phyloP scores from a whole-genome alignment of 1,140 invertebrate species.

The Drosophila simulans region DNA sequence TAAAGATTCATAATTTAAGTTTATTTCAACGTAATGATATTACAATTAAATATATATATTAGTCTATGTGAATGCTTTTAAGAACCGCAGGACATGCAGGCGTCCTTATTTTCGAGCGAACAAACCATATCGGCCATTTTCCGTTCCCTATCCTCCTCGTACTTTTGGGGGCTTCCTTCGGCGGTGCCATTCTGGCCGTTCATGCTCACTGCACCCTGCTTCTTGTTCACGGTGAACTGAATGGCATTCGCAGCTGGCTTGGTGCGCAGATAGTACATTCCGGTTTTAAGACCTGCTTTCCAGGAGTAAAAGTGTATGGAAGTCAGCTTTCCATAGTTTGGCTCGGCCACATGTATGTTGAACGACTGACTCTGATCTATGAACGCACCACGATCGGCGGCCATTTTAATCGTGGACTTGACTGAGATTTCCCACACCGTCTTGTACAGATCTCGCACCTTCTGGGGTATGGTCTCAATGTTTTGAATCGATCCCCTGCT shows the following conservation, averaged over 20 bases:
- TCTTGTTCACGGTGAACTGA: conserved; percentile 99
- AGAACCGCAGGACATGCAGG: conserved; percentile 92
- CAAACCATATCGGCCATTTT: conserved; percentile 93
- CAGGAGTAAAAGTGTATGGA: conserved; percentile 99
- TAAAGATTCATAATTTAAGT: conserved; percentile 20
- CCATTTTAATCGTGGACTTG: conserved; percentile 97
- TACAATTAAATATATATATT: conserved; percentile 24
- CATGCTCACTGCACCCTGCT: conserved; percentile 84
- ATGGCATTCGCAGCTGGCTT: conserved; percentile 98
- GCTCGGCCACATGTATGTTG: conserved; percentile 98
- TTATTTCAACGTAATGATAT: conserved; percentile 26
- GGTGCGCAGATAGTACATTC: conserved; percentile 99
- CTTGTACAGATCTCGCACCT: conserved; percentile 97
- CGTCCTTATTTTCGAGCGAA: conserved; percentile 95
- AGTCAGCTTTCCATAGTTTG: conserved; percentile 96
- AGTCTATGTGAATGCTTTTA: conserved; percentile 6
- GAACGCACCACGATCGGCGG: conserved; percentile 98
- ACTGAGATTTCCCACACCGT: conserved; percentile 99
- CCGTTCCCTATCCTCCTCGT: conserved; percentile 85
- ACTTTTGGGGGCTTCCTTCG: conserved; percentile 9
- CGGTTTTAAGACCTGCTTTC: conserved; percentile 98
- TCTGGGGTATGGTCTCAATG: conserved; percentile 94
- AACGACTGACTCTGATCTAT: conserved; percentile 99
- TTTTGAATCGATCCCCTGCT: conserved; percentile 97
- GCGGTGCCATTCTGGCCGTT: conserved; percentile 38